phyloP scores from a whole-genome alignment of 2,797 vertebrate genomes.

The Rhadinocentrus ornatus region DNA sequence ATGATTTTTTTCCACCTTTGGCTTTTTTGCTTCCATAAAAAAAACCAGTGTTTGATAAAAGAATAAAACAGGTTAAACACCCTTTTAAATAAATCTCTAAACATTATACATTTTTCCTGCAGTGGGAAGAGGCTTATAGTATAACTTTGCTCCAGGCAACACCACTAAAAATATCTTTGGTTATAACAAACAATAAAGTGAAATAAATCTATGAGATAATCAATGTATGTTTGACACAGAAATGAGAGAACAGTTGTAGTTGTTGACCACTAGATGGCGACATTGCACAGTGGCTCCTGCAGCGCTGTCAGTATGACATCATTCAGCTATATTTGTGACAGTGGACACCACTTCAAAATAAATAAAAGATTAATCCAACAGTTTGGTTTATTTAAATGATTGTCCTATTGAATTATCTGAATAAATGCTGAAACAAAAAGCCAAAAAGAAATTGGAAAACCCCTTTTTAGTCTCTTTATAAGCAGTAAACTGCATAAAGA shows the following conservation, averaged over 20 bases:
- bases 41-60: conserved; percentile 76
- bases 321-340: conserved; percentile 66
- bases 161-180: conserved; percentile 80
- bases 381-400: conserved; percentile 5
- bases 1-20: conserved; percentile 4
- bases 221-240: conserved; percentile 51
- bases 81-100: conserved; percentile 71
- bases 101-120: conserved; percentile 49
- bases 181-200: conserved; percentile 61
- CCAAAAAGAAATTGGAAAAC: neutral
- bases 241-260: conserved; percentile 58
- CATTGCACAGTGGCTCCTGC: conserved; percentile 36
- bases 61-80: conserved; percentile 62
- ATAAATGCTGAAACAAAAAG: neutral
- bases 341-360: neutral
- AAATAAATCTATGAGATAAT: conserved; percentile 40
- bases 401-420: conserved; percentile 9
- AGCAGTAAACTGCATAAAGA: neutral
- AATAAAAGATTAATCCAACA: neutral
- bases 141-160: conserved; percentile 82
- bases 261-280: conserved; percentile 70
- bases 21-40: conserved; percentile 40
- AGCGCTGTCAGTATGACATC: conserved; percentile 65
- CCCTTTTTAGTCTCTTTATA: neutral
- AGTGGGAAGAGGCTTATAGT: conserved; percentile 57